Evolutionary conservation across 1,140 invertebrate genomes (phyloP), one percentile per base, ranked within the genome.

Genomic region (Drosophila santomea): DNA sequence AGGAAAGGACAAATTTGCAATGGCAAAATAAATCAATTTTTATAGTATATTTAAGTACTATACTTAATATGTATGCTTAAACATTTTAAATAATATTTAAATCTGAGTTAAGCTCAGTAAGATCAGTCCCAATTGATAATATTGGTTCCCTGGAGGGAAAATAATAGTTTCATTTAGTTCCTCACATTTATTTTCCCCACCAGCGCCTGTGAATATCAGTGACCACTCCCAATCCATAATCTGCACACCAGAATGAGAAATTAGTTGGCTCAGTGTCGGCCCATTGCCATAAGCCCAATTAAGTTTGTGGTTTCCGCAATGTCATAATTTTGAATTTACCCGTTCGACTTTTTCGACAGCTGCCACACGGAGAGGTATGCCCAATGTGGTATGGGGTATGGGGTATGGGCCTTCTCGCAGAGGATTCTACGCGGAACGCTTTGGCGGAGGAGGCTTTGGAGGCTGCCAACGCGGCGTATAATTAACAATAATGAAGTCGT

Each of bases 401-500:
- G 12, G 54, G 39, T 15, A 20, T 38, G 51, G 50, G 41, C 35
- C 47, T 20, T 8, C n/a, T 44, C 23, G 7, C 25, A 25, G 47
- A 44, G 32, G 51, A 45, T 73, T 47, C 41, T 28, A 28, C 11
- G 8, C 20, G 17, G 39, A 20, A 14, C 3, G 41, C 12, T 4
- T 60, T 32, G 32, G 59, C 25, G 47, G 38, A 14, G 52, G 52
- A 20, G 81, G 82, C 67, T 48, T 82, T 28, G 52, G 52, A 20
- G 81, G 82, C 67, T 48, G 82, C 35, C 64, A 63, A 51, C 82
- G 58, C 58, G 69, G 68, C 84, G 68, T 80, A 84, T 89, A 84
- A 90, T 89, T 89, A 90, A 90, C 84, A 89, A 89, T 89, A 89
- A 89, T 90, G 85, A 89, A 89, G 80, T 89, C 84, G 80, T 89